phyloP scores from a whole-genome alignment of 2,113 vertebrate species.

The Amblyornis subalaris region DNA sequence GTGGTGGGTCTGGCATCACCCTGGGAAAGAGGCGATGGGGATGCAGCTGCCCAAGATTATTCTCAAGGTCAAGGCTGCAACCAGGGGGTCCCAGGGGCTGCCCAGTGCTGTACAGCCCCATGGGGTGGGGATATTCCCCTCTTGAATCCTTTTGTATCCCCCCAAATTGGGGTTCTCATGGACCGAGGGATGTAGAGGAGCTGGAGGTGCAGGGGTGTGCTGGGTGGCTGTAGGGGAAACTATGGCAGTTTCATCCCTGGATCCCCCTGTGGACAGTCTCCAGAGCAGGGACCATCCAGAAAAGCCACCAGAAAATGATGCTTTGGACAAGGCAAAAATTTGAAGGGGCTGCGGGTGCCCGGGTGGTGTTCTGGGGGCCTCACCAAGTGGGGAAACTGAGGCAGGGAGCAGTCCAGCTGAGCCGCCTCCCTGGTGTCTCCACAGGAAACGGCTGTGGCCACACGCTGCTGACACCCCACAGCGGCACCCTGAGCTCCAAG shows the following conservation, averaged over 20 bases:
- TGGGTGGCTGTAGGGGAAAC: neutral
- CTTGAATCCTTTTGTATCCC: neutral
- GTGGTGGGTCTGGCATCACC: neutral
- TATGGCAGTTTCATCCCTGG: neutral
- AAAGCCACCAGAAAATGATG: neutral
- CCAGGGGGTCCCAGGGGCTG: accelerated
- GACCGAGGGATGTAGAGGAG: neutral
- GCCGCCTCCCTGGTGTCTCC: neutral
- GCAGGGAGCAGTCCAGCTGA: neutral
- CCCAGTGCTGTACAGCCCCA: neutral
- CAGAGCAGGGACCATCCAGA: neutral
- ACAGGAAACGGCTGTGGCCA: conserved; percentile 85
- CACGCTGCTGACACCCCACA: conserved; percentile 71
- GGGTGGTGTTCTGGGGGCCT: neutral
- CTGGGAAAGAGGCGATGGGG: neutral
- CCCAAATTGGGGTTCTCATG: neutral
- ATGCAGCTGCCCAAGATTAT: neutral
- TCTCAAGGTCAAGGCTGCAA: neutral
- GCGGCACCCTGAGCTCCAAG: conserved; percentile 81
- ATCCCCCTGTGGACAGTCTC: neutral
- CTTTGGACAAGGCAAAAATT: neutral
- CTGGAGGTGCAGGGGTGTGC: neutral
- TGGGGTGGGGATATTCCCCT: neutral
- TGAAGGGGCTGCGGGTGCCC: neutral
- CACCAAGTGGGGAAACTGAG: neutral